Percentiles rank a stretch among this genome's conserved stretches.
Evolutionary conservation across 2,113 vertebrate species (phyloP).

Genomic region (Pluvialis apricaria): DNA sequence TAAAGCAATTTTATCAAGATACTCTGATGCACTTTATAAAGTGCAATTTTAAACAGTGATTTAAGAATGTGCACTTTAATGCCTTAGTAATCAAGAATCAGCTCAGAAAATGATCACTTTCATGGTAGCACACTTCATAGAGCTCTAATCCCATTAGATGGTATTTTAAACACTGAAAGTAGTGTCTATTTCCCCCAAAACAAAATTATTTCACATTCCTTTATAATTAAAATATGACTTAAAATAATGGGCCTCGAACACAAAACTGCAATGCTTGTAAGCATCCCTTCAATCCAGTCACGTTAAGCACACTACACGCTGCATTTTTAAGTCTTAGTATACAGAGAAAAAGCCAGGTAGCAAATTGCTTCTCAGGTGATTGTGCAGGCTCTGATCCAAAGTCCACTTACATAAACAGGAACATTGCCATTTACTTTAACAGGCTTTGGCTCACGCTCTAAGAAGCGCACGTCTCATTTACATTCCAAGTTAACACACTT

Average conservation of each 20-base stretch:
- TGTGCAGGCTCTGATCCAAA: conserved; percentile 43
- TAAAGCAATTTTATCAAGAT: background rate
- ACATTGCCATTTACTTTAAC: conserved; percentile 17
- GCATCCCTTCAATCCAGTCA: background rate
- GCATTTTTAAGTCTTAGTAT: background rate
- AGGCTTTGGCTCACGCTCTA: background rate
- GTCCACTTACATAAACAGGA: background rate
- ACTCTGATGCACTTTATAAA: background rate
- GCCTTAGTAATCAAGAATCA: background rate
- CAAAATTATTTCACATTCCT: background rate
- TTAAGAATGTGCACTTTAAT: background rate
- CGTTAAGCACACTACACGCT: background rate
- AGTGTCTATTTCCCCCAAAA: background rate
- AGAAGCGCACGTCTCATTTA: background rate
- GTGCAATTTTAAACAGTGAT: background rate
- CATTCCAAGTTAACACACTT: background rate
- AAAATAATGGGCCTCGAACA: background rate
- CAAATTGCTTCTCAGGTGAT: conserved; percentile 42
- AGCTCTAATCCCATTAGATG: background rate
- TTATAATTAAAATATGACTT: background rate
- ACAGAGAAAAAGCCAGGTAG: background rate
- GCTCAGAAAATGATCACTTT: background rate
- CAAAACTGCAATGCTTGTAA: background rate
- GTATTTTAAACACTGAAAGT: background rate
- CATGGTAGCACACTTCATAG: background rate